phyloP scores from a whole-genome alignment of 2,888 invertebrate species.

The Neoitamus cyanurus region DNA sequence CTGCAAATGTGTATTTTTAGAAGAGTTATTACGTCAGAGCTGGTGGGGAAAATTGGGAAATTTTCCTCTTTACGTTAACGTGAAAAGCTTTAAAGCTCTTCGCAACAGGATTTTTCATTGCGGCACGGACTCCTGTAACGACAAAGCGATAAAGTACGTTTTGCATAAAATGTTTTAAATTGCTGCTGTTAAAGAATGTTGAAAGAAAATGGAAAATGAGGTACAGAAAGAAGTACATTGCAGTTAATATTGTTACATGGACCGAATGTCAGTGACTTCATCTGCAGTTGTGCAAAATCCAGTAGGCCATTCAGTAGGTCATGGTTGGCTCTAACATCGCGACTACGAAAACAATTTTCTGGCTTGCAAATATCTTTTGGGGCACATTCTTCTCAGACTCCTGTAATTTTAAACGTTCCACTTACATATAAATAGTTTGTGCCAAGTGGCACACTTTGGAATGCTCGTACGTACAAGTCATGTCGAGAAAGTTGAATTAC shows the following conservation, averaged over 20 bases:
- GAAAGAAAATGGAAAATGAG: too few species aligned
- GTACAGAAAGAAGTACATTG: too few species aligned
- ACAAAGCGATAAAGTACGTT: neutral
- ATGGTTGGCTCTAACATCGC: too few species aligned
- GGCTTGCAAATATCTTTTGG: too few species aligned
- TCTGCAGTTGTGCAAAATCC: neutral
- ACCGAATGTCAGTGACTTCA: neutral
- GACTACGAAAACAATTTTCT: too few species aligned
- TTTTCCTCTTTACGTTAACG: neutral
- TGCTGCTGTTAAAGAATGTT: neutral
- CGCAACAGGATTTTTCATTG: neutral
- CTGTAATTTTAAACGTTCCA: too few species aligned
- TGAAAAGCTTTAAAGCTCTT: neutral
- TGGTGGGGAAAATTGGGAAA: constrained; percentile 16
- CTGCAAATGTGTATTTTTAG: neutral
- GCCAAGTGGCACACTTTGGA: too few species aligned
- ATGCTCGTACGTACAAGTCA: too few species aligned
- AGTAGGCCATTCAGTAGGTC: neutral
- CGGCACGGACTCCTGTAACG: neutral
- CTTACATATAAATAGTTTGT: too few species aligned
- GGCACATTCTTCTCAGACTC: too few species aligned
- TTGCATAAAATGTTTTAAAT: neutral
- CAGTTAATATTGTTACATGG: neutral
- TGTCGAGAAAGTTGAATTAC: too few species aligned
- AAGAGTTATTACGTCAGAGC: neutral